Evolutionary conservation across 2,113 vertebrate species (phyloP).

Genomic region (Pleuronectes platessa): DNA sequence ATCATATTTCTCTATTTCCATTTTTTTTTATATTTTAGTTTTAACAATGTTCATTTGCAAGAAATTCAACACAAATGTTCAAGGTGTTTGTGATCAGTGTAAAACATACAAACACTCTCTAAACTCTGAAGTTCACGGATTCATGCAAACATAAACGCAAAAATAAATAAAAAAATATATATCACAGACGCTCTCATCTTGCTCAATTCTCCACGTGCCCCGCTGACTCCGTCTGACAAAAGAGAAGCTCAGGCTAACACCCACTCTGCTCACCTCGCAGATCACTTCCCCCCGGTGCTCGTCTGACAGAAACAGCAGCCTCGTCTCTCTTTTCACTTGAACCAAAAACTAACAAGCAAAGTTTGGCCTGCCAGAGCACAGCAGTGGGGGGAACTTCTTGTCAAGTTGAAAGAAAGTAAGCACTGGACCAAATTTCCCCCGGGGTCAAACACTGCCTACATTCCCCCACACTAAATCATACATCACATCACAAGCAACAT

Average conservation of each 20-base stretch:
- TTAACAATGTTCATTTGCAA: no score
- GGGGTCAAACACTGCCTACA: slow-evolving; percentile 46
- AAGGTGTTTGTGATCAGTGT: no score
- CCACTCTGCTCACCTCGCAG: slow-evolving; percentile 57
- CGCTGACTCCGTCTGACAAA: slow-evolving; percentile 54
- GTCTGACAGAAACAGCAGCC: slow-evolving; percentile 75
- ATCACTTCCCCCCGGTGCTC: slow-evolving; percentile 52
- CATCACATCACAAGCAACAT: slow-evolving; percentile 54
- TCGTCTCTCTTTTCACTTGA: slow-evolving; percentile 64
- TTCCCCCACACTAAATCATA: slow-evolving; percentile 58
- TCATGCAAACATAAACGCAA: slow-evolving; percentile 3
- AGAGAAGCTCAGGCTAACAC: slow-evolving; percentile 44
- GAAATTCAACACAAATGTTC: no score
- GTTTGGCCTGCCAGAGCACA: slow-evolving; percentile 57
- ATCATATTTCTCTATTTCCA: no score
- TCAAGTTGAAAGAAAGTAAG: slow-evolving; percentile 69
- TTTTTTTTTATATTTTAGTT: no score
- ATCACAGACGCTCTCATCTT: background rate
- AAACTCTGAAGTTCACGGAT: background rate
- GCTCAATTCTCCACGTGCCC: slow-evolving; percentile 12
- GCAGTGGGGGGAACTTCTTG: slow-evolving; percentile 55
- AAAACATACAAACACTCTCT: background rate
- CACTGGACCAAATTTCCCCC: slow-evolving; percentile 63
- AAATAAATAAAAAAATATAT: background rate
- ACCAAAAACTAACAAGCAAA: slow-evolving; percentile 75